A percentile compares a stretch with the other conserved stretches of the same genome.
These are phyloP conservation scores for Spodoptera exigua DNA, from an alignment of 2,888 invertebrate species.

Conservation along the genomic window DNA sequence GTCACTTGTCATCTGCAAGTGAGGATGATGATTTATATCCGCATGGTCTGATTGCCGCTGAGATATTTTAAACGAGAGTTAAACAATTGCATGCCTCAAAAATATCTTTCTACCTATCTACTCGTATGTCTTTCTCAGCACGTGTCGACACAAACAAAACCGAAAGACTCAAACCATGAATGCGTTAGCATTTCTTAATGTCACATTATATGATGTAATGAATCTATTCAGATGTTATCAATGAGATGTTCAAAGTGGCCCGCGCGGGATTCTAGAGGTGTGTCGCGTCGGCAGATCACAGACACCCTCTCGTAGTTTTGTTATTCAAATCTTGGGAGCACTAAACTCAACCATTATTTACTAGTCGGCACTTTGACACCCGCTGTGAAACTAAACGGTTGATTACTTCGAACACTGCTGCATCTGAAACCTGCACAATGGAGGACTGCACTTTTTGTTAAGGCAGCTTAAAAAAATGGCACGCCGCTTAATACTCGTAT, in stretches of 20 bases:
- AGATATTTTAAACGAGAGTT: slow-evolving; percentile 9
- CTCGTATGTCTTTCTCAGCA: slow-evolving; percentile 17
- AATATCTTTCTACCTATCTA: neutral
- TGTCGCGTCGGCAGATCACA: slow-evolving; percentile 60
- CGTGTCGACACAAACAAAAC: slow-evolving; percentile 34
- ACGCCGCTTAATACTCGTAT: slow-evolving; percentile 64
- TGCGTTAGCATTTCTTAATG: slow-evolving; percentile 50
- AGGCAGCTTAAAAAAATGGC: slow-evolving; percentile 54
- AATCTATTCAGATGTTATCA: slow-evolving; percentile 56
- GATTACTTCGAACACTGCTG: slow-evolving; percentile 64
- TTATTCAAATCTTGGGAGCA: slow-evolving; percentile 68
- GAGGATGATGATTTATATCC: slow-evolving; percentile 56
- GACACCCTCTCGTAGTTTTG: slow-evolving; percentile 64
- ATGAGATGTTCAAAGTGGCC: slow-evolving; percentile 55
- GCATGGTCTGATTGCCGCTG: slow-evolving; percentile 14
- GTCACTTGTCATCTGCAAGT: slow-evolving; percentile 44
- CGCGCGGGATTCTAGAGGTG: slow-evolving; percentile 55
- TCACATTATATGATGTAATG: slow-evolving; percentile 46
- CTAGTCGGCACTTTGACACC: slow-evolving; percentile 61
- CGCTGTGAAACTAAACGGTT: slow-evolving; percentile 60
- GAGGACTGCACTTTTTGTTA: slow-evolving; percentile 51
- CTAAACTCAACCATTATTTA: slow-evolving; percentile 62
- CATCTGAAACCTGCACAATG: slow-evolving; percentile 50
- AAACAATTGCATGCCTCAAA: slow-evolving; percentile 5
- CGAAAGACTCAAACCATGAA: slow-evolving; percentile 45